Conservation (phyloP, 1,140 invertebrate genomes). For the Lepidurus packardi region DNA sequence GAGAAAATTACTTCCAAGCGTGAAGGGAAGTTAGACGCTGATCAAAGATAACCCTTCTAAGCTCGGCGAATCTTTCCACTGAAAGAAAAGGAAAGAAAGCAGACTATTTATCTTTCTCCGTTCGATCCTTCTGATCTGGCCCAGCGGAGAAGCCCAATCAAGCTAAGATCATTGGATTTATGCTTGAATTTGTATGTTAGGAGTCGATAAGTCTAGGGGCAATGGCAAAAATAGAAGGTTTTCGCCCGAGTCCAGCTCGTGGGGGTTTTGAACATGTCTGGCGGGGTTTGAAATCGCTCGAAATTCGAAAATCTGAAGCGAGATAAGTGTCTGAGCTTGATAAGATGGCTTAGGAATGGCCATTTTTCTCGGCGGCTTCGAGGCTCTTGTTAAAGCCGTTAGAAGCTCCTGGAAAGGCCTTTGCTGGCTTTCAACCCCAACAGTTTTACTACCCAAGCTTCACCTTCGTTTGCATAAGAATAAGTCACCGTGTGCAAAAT, state of each 20-base stretch:
- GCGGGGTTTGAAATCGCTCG: not conserved
- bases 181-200: not conserved
- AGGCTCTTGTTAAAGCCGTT: not conserved
- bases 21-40: too few species aligned
- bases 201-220: not conserved
- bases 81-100: too few species aligned
- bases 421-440: not conserved
- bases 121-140: not conserved
- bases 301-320: not conserved
- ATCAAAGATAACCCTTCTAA: too few species aligned
- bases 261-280: too few species aligned
- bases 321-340: not conserved
- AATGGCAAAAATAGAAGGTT: not conserved
- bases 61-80: too few species aligned
- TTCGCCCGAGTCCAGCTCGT: too few species aligned
- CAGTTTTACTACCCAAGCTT: not conserved
- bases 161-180: slow-evolving; percentile 16
- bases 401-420: not conserved
- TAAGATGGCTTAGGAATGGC: slow-evolving; percentile 21
- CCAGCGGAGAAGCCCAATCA: slow-evolving; percentile 5
- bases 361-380: not conserved
- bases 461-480: slow-evolving; percentile 21
- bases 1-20: too few species aligned
- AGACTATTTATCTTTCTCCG: not conserved
- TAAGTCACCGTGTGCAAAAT: slow-evolving; percentile 19